Conservation (phyloP, 2,888 invertebrate genomes). For the Dioctria linearis region DNA sequence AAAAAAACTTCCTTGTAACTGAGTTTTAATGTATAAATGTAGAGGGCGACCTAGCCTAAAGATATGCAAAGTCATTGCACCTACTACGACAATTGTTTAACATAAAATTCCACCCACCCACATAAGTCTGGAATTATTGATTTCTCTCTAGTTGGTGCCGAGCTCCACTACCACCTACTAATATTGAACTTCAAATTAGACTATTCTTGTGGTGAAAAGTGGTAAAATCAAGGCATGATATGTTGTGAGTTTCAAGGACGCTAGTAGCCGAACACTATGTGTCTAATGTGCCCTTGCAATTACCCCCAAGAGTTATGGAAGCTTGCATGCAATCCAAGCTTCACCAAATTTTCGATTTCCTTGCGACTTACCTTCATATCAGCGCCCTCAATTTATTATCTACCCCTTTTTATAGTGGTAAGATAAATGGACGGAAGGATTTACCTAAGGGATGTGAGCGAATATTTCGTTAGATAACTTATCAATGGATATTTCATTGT, state of each 20-base stretch:
- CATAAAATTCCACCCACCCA: constrained; percentile 2
- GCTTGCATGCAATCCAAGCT: constrained; percentile 44
- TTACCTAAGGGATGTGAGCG: constrained; percentile 5
- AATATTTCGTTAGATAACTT: constrained; percentile 26
- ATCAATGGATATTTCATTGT: constrained; percentile 34
- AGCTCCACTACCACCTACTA: neutral
- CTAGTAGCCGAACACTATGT: constrained; percentile 21
- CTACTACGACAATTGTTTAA: neutral
- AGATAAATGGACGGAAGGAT: constrained; percentile 34
- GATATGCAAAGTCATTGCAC: constrained; percentile 31
- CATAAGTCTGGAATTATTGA: constrained; percentile 27
- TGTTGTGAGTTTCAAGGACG: constrained; percentile 28
- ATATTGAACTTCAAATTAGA: constrained; percentile 52
- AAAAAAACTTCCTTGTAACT: too few species aligned
- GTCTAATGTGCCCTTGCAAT: constrained; percentile 41
- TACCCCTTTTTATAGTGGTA: neutral
- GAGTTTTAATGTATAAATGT: too few species aligned
- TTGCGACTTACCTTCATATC: constrained; percentile 25
- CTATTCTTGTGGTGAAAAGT: neutral
- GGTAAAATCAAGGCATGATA: neutral
- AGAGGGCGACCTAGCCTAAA: neutral
- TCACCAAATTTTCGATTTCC: constrained; percentile 29
- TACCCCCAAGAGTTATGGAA: constrained; percentile 29
- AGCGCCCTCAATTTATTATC: constrained; percentile 41
- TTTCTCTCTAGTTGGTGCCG: neutral